Conservation (phyloP, 2,797 vertebrate genomes). For the Balearica regulorum region DNA sequence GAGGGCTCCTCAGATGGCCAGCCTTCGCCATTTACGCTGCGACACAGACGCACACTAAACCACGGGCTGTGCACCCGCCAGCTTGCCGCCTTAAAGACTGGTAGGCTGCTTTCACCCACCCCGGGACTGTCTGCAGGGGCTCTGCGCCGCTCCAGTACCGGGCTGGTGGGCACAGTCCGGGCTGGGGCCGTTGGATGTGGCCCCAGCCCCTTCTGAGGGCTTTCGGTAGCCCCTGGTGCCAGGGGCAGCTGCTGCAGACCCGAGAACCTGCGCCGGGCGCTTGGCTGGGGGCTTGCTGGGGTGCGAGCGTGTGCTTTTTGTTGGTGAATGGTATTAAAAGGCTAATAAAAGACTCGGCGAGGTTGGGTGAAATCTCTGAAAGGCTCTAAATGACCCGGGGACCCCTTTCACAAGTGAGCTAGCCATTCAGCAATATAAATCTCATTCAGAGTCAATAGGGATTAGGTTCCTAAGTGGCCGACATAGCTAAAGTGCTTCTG, state of each 20-base stretch:
- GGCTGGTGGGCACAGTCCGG: fast-evolving
- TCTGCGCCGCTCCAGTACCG: fast-evolving
- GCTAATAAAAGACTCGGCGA: not conserved
- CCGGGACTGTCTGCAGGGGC: not conserved
- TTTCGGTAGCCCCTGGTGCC: not conserved
- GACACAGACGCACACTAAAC: fast-evolving
- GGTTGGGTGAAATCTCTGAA: not conserved
- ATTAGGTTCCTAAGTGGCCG: slow-evolving; percentile 31
- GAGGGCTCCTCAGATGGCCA: not conserved
- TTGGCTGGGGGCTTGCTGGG: fast-evolving
- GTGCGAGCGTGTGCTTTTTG: not conserved
- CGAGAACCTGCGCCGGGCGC: fast-evolving
- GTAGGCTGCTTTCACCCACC: not conserved
- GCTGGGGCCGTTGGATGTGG: not conserved
- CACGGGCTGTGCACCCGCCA: fast-evolving
- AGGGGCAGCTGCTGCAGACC: not conserved
- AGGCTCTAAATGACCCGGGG: not conserved
- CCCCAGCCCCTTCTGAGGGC: not conserved
- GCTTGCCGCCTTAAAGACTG: fast-evolving
- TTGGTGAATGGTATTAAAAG: not conserved
- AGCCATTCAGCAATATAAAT: slow-evolving; percentile 13
- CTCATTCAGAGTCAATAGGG: slow-evolving; percentile 15
- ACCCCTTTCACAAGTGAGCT: not conserved
- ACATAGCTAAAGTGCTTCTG: slow-evolving; percentile 21
- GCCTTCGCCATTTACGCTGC: fast-evolving